Percentiles rank a stretch among this genome's conserved stretches.
Conservation (phyloP, 2,113 vertebrate genomes). For the Scalopus aquaticus region DNA sequence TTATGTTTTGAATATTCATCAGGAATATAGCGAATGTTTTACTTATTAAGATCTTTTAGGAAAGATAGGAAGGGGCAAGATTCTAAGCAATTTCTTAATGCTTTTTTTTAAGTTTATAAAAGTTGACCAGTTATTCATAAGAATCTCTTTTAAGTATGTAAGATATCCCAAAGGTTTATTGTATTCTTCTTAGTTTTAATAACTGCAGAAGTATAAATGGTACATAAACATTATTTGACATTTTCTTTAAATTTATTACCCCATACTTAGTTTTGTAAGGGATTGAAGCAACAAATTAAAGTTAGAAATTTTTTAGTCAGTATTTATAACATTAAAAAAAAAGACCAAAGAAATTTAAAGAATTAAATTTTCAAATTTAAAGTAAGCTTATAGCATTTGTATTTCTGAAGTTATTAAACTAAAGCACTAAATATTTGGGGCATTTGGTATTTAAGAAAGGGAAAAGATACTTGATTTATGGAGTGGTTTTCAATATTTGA, state of each 20-base stretch:
- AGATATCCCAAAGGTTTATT: not conserved
- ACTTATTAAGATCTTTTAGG: slow-evolving; percentile 17
- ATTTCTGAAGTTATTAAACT: slow-evolving; percentile 16
- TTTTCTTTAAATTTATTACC: not conserved
- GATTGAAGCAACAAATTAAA: not conserved
- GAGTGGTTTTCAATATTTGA: not conserved
- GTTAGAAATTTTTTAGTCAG: not conserved
- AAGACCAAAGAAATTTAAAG: slow-evolving; percentile 16
- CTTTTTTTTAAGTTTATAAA: not conserved
- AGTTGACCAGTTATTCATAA: not conserved
- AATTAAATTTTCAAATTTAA: not conserved
- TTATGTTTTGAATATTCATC: not conserved
- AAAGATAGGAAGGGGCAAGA: not conserved
- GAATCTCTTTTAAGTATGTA: not conserved
- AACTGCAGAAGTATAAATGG: slow-evolving; percentile 1
- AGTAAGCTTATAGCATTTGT: not conserved
- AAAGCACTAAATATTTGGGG: not conserved
- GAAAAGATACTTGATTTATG: not conserved
- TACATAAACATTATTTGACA: not conserved
- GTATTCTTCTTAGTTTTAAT: not conserved
- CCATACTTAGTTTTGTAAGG: slow-evolving; percentile 8
- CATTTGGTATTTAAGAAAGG: not conserved
- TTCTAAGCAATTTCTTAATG: slow-evolving; percentile 28
- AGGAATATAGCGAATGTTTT: not conserved
- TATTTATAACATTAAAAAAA: slow-evolving; percentile 5